Evolutionary conservation across 2,113 vertebrate species (phyloP), one percentile per base, ranked within the genome.

Genomic region (Chascanopsetta lugubris): DNA sequence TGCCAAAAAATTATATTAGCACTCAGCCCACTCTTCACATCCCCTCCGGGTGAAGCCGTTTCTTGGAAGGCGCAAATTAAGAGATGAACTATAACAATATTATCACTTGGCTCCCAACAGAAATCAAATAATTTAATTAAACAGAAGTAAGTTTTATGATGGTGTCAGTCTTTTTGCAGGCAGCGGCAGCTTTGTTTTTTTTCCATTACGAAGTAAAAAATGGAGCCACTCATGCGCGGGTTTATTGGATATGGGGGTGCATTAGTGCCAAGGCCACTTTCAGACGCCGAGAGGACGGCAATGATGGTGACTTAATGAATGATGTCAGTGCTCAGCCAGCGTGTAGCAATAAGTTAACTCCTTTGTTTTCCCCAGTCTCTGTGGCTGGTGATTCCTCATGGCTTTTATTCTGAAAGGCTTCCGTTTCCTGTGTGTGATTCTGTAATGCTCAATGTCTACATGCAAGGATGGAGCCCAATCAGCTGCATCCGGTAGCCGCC

Each of bases 51-150:
- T 77, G 25, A 72, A 79, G 68, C 58, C 77, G 70, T 83, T n/a
- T 87, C 56, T 63, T 50, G 63, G 72, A 71, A 75, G 59, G 61
- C 46, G 74, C 25, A 82, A 85, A 87, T 87, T 88, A 85, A 84
- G 82, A 80, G 64, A 74, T 58, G 77, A 76, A 64, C 30, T 46
- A 36, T 38, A 50, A 40, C 66, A 26, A 57, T 66, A 63, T 48
- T 6, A 65, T 81, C 49, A 57, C 64, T 79, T 75, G 68, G 61
- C 64, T 53, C 47, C 47, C 20, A 4, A 2, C 36, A 22, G 60
- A 89, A 77, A 79, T 32, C 26, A 66, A 55, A 76, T 85, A 55
- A 76, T 85, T 51, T 55, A 48, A 79, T 80, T 66, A 43, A 18
- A 51, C 71, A 61, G 56, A 73, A 71, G n/a, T 15, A 70, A 54